Evolutionary conservation across 1,140 invertebrate genomes (phyloP), one percentile per base, ranked within the genome.

Genomic region (Ceratitis capitata): DNA sequence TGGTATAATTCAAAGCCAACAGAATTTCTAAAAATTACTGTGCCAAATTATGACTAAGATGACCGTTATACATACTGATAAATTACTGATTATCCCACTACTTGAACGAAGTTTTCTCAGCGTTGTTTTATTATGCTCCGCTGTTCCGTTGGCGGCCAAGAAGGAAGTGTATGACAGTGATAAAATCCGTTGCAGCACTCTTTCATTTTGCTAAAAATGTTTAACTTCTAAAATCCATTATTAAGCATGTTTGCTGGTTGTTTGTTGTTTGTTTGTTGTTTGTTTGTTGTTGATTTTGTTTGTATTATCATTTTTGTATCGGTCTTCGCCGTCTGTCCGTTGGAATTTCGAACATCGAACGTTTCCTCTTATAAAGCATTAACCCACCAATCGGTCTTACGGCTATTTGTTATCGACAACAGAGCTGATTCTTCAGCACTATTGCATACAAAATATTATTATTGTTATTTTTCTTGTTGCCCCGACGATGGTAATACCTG

Each of bases 161-260:
- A 45, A 78, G 69, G 69, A 78, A 78, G 69, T 78, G 10, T 39
- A 42, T 45, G 69, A 19, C 69, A 78, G 35, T 78, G 69, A 78
- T 78, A 78, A 78, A 78, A 78, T 45, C 69, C n/a, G 69, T 78
- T 78, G 69, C 39, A 1, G 39, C 69, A 78, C 69, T 78, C 45
- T 78, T 45, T 78, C 69, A 78, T 78, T 45, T n/a, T n/a, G 45
- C 69, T 78, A 78, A 78, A 45, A 78, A 45, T 78, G 35, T 78
- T 78, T 78, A 78, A 78, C 69, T 78, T 78, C 69, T 78, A 78
- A 78, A 78, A 26, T 78, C 69, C 69, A 78, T 78, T 78, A 78
- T 78, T 78, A 78, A 35, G 69, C 42, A 45, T 78, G 69, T 74
- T 74, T 45, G 69, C 45, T 45, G 69, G 35, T 3, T 74, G 69